Percentiles rank a stretch among this genome's conserved stretches.
phyloP scores from a whole-genome alignment of 2,888 invertebrate genomes.

The Scaptomyza parva region DNA sequence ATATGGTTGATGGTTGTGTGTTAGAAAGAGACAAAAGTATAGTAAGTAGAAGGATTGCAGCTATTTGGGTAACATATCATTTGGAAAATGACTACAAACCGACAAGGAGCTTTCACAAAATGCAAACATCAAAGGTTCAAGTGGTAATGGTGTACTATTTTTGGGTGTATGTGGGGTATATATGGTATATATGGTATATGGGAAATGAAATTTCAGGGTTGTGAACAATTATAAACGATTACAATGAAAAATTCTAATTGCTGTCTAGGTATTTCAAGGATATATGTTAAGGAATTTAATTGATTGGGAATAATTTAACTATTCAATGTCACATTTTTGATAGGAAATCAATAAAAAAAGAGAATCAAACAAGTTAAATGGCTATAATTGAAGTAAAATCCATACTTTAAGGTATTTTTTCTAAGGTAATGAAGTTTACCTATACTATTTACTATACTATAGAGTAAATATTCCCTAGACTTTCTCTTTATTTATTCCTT shows the following conservation, averaged over 20 bases:
- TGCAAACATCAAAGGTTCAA: conserved; percentile 24
- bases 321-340: neutral
- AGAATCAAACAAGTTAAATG: too few species aligned
- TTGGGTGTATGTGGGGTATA: conserved; percentile 1
- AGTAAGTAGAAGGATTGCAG: conserved; percentile 28
- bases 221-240: neutral
- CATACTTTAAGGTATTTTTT: too few species aligned
- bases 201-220: neutral
- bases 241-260: too few species aligned
- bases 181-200: neutral
- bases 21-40: neutral
- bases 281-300: neutral
- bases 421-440: too few species aligned
- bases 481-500: too few species aligned
- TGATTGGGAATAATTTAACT: neutral
- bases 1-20: conserved; percentile 10
- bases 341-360: too few species aligned
- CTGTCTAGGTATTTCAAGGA: too few species aligned
- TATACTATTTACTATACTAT: too few species aligned
- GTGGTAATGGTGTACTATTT: neutral
- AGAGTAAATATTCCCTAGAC: too few species aligned
- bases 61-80: conserved; percentile 38
- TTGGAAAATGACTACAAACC: conserved; percentile 22
- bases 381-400: too few species aligned
- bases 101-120: conserved; percentile 8